Percentiles rank a stretch among this genome's conserved stretches.
Conservation (phyloP, 2,888 invertebrate species). For the Polietes domitor region DNA sequence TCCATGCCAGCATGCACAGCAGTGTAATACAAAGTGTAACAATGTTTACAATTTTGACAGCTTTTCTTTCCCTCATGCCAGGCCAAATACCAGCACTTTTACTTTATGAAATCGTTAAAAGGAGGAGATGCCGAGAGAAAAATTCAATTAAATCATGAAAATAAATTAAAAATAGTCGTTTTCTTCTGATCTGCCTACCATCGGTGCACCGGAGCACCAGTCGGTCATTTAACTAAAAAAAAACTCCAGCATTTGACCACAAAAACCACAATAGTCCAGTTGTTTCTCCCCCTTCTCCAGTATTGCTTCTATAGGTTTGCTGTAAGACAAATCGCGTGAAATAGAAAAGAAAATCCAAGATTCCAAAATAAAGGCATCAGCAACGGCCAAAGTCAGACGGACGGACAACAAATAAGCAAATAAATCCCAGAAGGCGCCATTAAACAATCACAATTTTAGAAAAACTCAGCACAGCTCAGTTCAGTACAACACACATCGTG, state of each 20-base stretch:
- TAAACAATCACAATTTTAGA: constrained; percentile 25
- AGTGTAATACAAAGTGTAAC: neutral
- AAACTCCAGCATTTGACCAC: neutral
- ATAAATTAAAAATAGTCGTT: constrained; percentile 23
- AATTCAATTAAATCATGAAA: constrained; percentile 27
- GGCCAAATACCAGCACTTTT: constrained; percentile 11
- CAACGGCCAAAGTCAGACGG: neutral
- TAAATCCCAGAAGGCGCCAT: constrained; percentile 49
- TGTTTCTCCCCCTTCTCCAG: too few species aligned
- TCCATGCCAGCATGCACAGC: neutral
- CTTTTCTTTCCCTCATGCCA: neutral
- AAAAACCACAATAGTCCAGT: constrained; percentile 21
- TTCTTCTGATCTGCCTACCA: neutral
- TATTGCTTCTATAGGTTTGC: neutral
- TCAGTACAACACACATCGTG: neutral
- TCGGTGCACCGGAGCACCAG: neutral
- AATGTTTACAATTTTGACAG: constrained; percentile 15
- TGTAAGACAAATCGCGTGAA: constrained; percentile 28
- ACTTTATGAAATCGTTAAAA: constrained; percentile 25
- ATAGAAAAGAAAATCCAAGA: constrained; percentile 21
- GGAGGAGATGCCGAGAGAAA: neutral
- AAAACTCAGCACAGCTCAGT: neutral
- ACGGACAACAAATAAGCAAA: constrained; percentile 9
- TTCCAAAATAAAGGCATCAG: neutral
- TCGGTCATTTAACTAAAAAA: constrained; percentile 14